phyloP scores from a whole-genome alignment of 1,140 invertebrate species.

The Cherax quadricarinatus region DNA sequence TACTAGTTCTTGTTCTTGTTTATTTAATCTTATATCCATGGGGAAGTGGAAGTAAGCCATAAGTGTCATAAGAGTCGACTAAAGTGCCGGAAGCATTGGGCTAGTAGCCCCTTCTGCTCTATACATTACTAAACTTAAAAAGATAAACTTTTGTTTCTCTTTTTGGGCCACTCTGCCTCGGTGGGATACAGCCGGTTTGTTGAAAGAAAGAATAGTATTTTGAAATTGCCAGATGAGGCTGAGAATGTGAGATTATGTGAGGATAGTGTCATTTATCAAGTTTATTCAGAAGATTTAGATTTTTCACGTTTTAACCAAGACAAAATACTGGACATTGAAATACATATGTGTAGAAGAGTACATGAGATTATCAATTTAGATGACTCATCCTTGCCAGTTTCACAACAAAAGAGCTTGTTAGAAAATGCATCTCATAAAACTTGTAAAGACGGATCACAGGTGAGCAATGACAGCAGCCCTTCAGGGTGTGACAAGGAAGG shows the following conservation, averaged over 20 bases:
- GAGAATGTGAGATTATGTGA: background rate
- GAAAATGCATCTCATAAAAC: background rate
- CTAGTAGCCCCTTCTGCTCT: no score
- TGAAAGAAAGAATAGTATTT: background rate
- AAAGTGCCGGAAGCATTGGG: no score
- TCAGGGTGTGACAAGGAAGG: background rate
- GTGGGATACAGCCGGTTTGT: no score
- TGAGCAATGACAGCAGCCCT: background rate
- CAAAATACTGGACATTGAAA: background rate
- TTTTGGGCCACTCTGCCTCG: no score
- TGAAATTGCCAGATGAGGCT: background rate
- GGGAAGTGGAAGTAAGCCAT: no score
- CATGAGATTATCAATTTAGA: background rate
- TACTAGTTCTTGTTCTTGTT: no score
- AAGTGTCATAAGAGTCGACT: no score
- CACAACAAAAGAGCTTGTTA: background rate
- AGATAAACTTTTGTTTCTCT: no score
- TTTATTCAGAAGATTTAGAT: slow-evolving; percentile 64
- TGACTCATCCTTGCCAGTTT: slow-evolving; percentile 18
- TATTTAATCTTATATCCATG: no score
- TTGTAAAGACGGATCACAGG: background rate
- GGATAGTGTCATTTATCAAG: slow-evolving; percentile 29
- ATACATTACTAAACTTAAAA: no score
- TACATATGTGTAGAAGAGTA: background rate
- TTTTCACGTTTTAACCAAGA: slow-evolving; percentile 33